Evolutionary conservation across 1,140 invertebrate species (phyloP).

Genomic region (Forficula auricularia): DNA sequence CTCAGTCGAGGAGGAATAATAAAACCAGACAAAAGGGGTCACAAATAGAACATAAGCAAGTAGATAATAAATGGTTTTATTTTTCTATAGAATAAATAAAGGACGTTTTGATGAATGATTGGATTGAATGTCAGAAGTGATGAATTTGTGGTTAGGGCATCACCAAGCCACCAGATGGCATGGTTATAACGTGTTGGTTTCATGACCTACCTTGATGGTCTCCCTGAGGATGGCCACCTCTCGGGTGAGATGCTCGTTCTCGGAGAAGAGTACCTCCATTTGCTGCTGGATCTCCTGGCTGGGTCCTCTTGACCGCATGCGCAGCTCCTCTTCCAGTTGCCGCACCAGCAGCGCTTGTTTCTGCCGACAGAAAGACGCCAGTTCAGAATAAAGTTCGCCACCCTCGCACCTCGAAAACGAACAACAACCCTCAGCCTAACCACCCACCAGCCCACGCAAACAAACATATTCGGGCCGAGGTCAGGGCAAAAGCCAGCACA

Average conservation of each 20-base stretch:
- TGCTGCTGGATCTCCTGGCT: constrained; percentile 80
- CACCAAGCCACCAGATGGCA: no score
- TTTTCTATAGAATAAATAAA: no score
- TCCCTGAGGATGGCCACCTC: constrained; percentile 88
- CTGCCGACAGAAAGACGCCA: constrained; percentile 35
- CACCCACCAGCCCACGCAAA: background rate
- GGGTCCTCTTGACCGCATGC: constrained; percentile 65
- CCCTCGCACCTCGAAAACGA: background rate
- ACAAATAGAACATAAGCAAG: no score
- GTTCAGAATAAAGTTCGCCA: background rate
- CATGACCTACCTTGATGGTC: constrained; percentile 64
- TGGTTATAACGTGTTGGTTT: no score
- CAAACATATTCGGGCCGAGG: no score
- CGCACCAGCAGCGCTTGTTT: constrained; percentile 90
- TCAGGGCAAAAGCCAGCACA: no score
- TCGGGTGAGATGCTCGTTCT: constrained; percentile 86
- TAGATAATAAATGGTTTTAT: no score
- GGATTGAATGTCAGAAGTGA: no score
- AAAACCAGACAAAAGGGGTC: no score
- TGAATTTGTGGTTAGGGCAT: no score
- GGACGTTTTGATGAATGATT: no score
- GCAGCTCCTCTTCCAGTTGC: constrained; percentile 76
- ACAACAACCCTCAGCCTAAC: background rate
- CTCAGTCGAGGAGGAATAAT: no score
- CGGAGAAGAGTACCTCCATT: constrained; percentile 76